These are phyloP conservation scores for Encarsia formosa DNA, from an alignment of 2,888 invertebrate genomes.

Conservation along the genomic window DNA sequence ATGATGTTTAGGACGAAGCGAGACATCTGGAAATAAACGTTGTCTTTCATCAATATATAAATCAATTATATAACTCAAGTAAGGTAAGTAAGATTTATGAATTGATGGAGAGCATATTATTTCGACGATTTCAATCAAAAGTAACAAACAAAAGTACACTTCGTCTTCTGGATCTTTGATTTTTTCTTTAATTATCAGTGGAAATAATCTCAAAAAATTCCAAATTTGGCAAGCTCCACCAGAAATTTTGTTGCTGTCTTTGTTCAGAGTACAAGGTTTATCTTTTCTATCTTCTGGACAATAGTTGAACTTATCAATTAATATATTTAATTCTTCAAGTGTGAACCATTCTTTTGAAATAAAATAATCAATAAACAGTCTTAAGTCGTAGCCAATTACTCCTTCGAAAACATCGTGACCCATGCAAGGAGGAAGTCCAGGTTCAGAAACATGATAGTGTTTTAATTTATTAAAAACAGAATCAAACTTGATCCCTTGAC, in stretches of 20 bases:
- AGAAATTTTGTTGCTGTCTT: conserved; percentile 6
- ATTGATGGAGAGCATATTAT: conserved; percentile 28
- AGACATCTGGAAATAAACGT: conserved; percentile 14
- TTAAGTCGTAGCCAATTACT: conserved; percentile 15
- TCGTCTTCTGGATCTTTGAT: conserved; percentile 22
- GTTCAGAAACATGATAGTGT: conserved; percentile 22
- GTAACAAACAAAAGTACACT: conserved; percentile 23
- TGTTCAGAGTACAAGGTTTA: conserved; percentile 18
- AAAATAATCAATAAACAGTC: conserved; percentile 11
- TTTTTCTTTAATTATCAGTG: conserved; percentile 22
- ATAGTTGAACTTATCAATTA: conserved; percentile 19
- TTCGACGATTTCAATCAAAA: conserved; percentile 29
- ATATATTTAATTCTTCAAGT: conserved; percentile 14
- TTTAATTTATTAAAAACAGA: conserved; percentile 22
- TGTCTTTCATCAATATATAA: conserved; percentile 25
- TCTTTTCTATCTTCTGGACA: conserved; percentile 23
- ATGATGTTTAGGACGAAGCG: conserved; percentile 29
- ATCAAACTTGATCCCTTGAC: conserved; percentile 22
- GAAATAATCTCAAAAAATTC: conserved; percentile 15
- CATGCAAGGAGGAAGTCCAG: conserved; percentile 29
- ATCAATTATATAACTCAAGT: conserved; percentile 17
- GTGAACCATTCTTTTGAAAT: conserved; percentile 25
- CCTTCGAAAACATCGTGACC: conserved; percentile 28
- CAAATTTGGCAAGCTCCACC: conserved; percentile 28
- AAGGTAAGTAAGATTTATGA: conserved; percentile 22